Evolutionary conservation across 2,797 vertebrate genomes (phyloP), one percentile per base, ranked within the genome.

Genomic region (Sebastes wilsoni): DNA sequence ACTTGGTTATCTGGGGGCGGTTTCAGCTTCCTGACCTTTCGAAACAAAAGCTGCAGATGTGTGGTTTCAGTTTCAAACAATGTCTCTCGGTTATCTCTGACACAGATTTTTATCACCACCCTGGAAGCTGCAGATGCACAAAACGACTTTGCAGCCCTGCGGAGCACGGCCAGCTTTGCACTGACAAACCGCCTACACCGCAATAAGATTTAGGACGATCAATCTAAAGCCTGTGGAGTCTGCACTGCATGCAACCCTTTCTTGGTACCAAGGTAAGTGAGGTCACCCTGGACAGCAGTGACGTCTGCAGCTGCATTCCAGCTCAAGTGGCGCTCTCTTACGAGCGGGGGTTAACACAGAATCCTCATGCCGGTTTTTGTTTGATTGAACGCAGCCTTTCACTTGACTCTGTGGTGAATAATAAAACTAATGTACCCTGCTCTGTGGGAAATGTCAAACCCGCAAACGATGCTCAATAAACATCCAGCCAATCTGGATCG

Each of bases 321-420:
- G 56, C 66, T 85, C 66, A 38, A 88, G 87, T 74, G 77, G 5
- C 34, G 75, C 81, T 75, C 23, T 75, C 55, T 28, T 8, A 66
- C 1, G 23, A 52, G 16, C 12, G 5, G 64, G 58, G 38, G 75
- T 22, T n/a, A 61, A 75, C 76, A 38, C 23, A 71, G 54, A 32
- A 69, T 61, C 82, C 59, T 80, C 13, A 5, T 23, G 72, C 76
- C 12, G n/a, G 64, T 80, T 84, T 87, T 85, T 84, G 83, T 92
- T 84, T 92, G 91, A 92, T 69, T 82, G 79, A 92, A 91, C 69
- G 5, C 85, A 92, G 91, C 81, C 88, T 87, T 83, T 90, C 68
- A 82, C 88, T 91, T 75, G 64, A 87, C 82, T 80, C 23, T 80
- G 85, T 27, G 79, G 83, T 67, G 42, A 84, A 85, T 79, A 89